phyloP scores from a whole-genome alignment of 2,797 vertebrate genomes.

The Acanthurus leucopareius region DNA sequence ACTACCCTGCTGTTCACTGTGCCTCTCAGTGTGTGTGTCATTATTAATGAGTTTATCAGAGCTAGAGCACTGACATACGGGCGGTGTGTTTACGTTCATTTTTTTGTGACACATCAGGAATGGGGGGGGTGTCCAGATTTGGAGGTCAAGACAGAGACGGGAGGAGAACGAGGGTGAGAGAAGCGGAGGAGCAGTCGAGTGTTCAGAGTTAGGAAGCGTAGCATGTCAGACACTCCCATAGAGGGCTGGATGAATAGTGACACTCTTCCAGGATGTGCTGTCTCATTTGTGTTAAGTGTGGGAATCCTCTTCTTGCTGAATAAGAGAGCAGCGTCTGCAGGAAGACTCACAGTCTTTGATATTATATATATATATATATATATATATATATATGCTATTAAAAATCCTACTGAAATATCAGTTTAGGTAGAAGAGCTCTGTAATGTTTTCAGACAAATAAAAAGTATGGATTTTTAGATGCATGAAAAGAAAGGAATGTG shows the following conservation, averaged over 20 bases:
- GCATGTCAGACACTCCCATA: conserved; percentile 78
- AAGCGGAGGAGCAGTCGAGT: conserved; percentile 50
- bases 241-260: conserved; percentile 61
- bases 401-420: conserved; percentile 30
- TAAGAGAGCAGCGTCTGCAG: conserved; percentile 13
- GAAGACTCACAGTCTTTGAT: conserved; percentile 13
- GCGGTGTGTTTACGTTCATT: conserved; percentile 28
- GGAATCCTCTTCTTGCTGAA: conserved; percentile 42
- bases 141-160: conserved; percentile 61
- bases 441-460: conserved; percentile 17
- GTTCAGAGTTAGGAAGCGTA: conserved; percentile 70
- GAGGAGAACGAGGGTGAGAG: conserved; percentile 34
- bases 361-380: conserved; percentile 12
- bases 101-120: conserved; percentile 55
- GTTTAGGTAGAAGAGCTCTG: conserved; percentile 21
- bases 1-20: conserved; percentile 68
- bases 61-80: conserved; percentile 53
- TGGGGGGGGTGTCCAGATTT: conserved; percentile 26
- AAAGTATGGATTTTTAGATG: conserved; percentile 30
- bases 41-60: conserved; percentile 69
- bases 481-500: conserved; percentile 63
- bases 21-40: conserved; percentile 33
- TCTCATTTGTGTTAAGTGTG: conserved; percentile 67
- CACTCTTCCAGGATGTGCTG: conserved; percentile 49
- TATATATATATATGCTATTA: conserved; percentile 7